Evolutionary conservation across 1,140 invertebrate species (phyloP), one percentile per base, ranked within the genome.

Genomic region (Aphaenogaster ashmeadi): DNA sequence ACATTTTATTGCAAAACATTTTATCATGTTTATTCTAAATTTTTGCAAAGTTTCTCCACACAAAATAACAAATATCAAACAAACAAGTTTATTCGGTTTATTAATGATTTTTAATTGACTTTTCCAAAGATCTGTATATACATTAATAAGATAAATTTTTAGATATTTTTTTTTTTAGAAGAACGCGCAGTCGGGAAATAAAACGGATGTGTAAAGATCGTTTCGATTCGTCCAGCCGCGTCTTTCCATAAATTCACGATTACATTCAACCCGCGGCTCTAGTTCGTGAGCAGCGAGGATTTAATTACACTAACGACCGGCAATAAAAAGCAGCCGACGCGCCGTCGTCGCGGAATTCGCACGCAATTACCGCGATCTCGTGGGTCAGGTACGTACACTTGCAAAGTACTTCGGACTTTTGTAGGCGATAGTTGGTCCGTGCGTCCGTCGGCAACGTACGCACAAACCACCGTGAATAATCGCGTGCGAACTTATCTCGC

Each of bases 281-380:
- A 47, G 47, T 67, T 88, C 81, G 78, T 69, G 89, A 88, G 56
- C 79, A 47, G 69, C 80, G 13, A 75, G 78, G 90, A 91, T 86
- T 89, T 91, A 91, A 91, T 91, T 91, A 91, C 88, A 80, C 89
- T 91, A 91, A 91, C 90, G 90, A 91, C 90, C 89, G 88, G 87
- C 87, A 89, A 91, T 91, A 91, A 91, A 91, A 91, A 91, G 84
- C 90, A 87, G 87, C 71, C 77, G 89, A 83, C 89, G 83, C 87
- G 87, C 60, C 90, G 90, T 90, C 89, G 89, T 91, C 89, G 89
- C 79, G 90, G 89, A 89, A 91, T 91, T 91, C 75, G 90, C 90
- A 89, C 89, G 87, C 89, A 91, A 91, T 91, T 91, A 91, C 87
- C 67, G 50, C 87, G 79, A 66, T 86, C 90, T 72, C 80, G 79